Base-by-base conservation (phyloP, 1,140 invertebrate genomes). In the Drosophila asahinai region DNA sequence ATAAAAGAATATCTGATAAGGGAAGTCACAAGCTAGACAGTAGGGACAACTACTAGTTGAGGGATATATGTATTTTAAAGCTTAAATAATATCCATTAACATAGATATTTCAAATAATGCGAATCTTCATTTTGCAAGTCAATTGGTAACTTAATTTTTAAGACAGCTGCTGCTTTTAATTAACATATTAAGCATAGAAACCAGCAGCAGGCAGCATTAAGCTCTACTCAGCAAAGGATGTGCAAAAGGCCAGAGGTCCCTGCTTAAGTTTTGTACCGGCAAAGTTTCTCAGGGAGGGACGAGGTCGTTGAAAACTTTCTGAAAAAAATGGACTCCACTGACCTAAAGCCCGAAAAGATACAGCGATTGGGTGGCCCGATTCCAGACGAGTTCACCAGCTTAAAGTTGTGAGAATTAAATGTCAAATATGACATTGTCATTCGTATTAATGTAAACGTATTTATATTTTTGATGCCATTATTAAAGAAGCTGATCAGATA, bases 91-190 rank as follows among this genome's bases (percentile, higher is more conserved):
- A 30, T 30, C 27, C 27, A 30, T 30, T 30, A 30, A 30, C 27
- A 30, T 36, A 38, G 36, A 38, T 38, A 12, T 38, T 8, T n/a
- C 3, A 45, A n/a, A 8, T 8, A 49, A 54, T 6, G 3, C 14
- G 5, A 14, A 8, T 19, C 8, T 48, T 60, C 33, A 42, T 67
- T 54, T 36, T 55, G 19, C 36, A 45, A 65, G 42, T 72, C 75
- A 36, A 80, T 83, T 67, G 45, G 42, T 55, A 78, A 30, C 71
- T 67, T 80, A 62, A 68, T 62, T 73, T 83, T 66, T 62, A 12
- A 64, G 15, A 51, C 38, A 12, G 17, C 71, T 77, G 63, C 80
- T 80, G 80, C 55, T 68, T 70, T 73, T 66, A 77, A 77, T 82
- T 86, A 80, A 70, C 54, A 76, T 60, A 52, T 73, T 68, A 40